phyloP scores from a whole-genome alignment of 2,113 vertebrate species.

The Steatornis caripensis region DNA sequence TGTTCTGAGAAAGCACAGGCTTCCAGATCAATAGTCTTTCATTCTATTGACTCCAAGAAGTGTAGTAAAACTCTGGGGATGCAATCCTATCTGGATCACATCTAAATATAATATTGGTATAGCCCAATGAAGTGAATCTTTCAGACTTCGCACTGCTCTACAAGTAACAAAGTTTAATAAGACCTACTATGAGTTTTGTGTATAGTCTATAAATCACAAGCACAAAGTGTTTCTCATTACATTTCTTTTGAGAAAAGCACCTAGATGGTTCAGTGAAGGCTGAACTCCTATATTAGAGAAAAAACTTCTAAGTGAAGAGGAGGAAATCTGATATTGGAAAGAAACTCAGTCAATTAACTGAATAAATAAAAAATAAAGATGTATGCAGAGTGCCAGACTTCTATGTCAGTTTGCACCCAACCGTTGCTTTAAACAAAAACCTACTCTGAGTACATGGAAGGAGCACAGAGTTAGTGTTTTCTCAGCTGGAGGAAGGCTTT shows the following conservation, averaged over 20 bases:
- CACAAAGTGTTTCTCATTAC: neutral
- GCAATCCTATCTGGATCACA: neutral
- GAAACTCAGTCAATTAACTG: neutral
- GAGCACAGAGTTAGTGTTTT: neutral
- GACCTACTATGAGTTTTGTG: neutral
- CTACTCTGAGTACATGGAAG: neutral
- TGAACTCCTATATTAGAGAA: neutral
- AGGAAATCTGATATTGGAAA: neutral
- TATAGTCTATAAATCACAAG: neutral
- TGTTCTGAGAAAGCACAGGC: neutral
- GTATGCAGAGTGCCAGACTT: neutral
- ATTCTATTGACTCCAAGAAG: neutral
- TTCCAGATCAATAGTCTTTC: neutral
- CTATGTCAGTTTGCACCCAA: neutral
- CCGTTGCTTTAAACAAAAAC: neutral
- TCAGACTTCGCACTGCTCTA: neutral
- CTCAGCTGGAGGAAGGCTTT: neutral
- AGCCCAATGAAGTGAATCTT: neutral
- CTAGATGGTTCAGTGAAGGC: neutral
- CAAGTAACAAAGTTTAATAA: neutral
- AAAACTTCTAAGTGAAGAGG: neutral
- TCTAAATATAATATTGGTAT: neutral
- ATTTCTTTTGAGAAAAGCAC: neutral
- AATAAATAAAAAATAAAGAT: neutral
- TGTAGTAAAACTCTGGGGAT: neutral